Evolutionary conservation across 2,797 vertebrate genomes (phyloP).

Genomic region (Coregonus ussuriensis): DNA sequence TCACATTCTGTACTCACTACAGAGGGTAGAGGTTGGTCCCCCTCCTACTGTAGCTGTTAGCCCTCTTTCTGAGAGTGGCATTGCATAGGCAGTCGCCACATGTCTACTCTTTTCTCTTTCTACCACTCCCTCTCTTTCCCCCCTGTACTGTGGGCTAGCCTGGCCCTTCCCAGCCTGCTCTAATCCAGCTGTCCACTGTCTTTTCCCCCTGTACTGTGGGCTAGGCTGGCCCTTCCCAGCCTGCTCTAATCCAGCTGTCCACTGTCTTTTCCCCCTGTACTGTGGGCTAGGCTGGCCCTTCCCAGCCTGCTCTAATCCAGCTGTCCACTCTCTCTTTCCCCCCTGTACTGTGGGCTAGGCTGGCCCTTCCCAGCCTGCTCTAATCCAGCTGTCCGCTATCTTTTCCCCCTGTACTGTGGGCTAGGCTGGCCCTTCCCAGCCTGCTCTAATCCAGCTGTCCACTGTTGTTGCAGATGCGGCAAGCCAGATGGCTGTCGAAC

Average conservation of each 20-base stretch:
- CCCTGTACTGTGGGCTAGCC: not conserved
- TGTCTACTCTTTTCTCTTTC: slow-evolving; percentile 35
- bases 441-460: slow-evolving; percentile 75
- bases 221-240: too few relatives aligned
- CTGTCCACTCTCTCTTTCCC: slow-evolving; percentile 39
- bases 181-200: slow-evolving; percentile 46
- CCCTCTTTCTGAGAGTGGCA: not conserved
- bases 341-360: not conserved
- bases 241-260: slow-evolving; percentile 75
- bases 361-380: too few relatives aligned
- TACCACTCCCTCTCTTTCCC: slow-evolving; percentile 60
- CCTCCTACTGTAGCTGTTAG: slow-evolving; percentile 17
- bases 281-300: too few relatives aligned
- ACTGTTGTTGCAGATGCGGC: slow-evolving; percentile 99
- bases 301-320: too few relatives aligned
- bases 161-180: too few relatives aligned
- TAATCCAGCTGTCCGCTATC: slow-evolving; percentile 45
- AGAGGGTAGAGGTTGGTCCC: slow-evolving; percentile 24
- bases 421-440: too few relatives aligned
- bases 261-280: slow-evolving; percentile 69
- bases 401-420: too few relatives aligned
- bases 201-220: too few relatives aligned
- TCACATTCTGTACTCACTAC: slow-evolving; percentile 26
- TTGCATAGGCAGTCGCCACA: not conserved
- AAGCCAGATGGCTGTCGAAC: slow-evolving; percentile 99